Conservation (phyloP, 1,140 invertebrate species). For the Formica selysi region DNA sequence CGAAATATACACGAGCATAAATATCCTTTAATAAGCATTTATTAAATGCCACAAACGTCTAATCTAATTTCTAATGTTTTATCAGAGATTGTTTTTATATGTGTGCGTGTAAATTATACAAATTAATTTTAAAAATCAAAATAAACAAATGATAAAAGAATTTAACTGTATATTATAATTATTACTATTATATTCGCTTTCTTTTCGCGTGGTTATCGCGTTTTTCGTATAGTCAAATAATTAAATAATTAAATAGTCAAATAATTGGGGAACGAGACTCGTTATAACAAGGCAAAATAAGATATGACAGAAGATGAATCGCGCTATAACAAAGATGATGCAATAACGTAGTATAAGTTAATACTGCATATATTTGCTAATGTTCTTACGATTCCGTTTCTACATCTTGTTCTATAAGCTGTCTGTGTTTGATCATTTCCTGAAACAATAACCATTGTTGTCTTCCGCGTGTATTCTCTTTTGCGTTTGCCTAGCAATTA, state of each 20-base stretch:
- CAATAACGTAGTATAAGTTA: slow-evolving; percentile 10
- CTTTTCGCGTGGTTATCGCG: not conserved
- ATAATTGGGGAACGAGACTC: not conserved
- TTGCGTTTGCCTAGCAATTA: slow-evolving; percentile 64
- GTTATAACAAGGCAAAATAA: slow-evolving; percentile 13
- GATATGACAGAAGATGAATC: not conserved
- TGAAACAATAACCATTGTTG: slow-evolving; percentile 65
- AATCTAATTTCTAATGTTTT: not conserved
- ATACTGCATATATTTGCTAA: slow-evolving; percentile 26
- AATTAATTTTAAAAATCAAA: not conserved
- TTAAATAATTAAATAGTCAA: too few species aligned
- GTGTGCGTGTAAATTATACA: not conserved
- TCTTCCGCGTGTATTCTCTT: slow-evolving; percentile 39
- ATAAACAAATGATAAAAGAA: not conserved
- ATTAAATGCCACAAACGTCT: not conserved
- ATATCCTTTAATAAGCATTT: not conserved
- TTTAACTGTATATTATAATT: not conserved
- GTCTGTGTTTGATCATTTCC: slow-evolving; percentile 55
- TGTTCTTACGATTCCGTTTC: slow-evolving; percentile 14
- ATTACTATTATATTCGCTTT: not conserved
- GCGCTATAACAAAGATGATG: not conserved
- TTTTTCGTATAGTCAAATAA: not conserved
- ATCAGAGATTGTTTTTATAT: not conserved
- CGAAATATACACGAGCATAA: not conserved
- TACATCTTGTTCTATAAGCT: not conserved